A percentile compares a stretch with the other conserved stretches of the same genome.
Conservation (phyloP, 2,888 invertebrate genomes). For the Volucella zonaria region DNA sequence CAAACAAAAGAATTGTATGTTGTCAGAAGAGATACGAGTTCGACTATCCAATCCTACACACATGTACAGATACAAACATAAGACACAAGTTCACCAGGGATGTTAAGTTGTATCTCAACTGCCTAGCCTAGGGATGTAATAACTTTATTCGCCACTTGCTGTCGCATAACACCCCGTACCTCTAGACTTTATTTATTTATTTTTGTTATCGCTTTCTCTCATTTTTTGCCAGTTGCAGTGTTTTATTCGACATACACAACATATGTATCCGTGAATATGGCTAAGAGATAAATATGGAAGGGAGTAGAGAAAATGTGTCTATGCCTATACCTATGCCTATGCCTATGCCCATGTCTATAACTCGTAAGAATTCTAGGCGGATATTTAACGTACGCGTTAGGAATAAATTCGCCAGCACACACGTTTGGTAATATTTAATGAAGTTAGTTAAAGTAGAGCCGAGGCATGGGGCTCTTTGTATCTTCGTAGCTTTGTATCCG, state of each 20-base stretch:
- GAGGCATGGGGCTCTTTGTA: not conserved
- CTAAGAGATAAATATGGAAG: no score
- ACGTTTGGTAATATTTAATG: constrained; percentile 63
- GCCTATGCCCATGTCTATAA: constrained; percentile 16
- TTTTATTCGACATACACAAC: constrained; percentile 5
- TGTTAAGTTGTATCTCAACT: constrained; percentile 57
- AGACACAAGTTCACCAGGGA: constrained; percentile 47
- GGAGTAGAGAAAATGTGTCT: not conserved
- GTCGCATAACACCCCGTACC: not conserved
- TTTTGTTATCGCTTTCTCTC: not conserved
- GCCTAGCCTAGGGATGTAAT: constrained; percentile 61
- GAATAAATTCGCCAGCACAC: constrained; percentile 39
- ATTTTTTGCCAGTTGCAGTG: constrained; percentile 26
- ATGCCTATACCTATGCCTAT: constrained; percentile 13
- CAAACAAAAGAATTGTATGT: constrained; percentile 60
- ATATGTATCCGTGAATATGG: no score
- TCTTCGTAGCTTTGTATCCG: not conserved
- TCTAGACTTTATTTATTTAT: constrained; percentile 17
- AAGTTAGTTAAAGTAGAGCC: constrained; percentile 45
- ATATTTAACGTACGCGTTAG: constrained; percentile 51
- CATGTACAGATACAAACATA: not conserved
- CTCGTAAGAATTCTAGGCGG: constrained; percentile 5
- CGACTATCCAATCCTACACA: constrained; percentile 36
- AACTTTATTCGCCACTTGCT: constrained; percentile 57
- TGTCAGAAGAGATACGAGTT: constrained; percentile 32